phyloP scores from a whole-genome alignment of 2,113 vertebrate species.

The Grallaria varia region DNA sequence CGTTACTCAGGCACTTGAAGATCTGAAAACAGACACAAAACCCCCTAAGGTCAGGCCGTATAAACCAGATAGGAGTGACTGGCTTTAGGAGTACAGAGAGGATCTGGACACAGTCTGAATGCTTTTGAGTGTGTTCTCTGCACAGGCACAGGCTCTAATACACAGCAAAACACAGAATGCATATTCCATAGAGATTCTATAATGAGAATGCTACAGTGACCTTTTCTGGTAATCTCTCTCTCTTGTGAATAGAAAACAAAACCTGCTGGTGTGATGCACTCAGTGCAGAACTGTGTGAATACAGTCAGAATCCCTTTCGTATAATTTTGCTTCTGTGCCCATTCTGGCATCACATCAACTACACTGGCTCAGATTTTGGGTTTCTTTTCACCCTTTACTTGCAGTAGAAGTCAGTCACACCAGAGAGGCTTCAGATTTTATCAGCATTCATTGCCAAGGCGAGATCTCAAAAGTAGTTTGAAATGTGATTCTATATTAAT shows the following conservation, averaged over 20 bases:
- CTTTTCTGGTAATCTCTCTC: not conserved
- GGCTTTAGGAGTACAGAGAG: not conserved
- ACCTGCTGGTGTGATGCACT: not conserved
- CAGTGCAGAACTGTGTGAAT: not conserved
- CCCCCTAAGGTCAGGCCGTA: not conserved
- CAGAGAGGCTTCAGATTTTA: not conserved
- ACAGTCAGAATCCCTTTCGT: not conserved
- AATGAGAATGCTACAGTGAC: not conserved
- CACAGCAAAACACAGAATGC: accelerated
- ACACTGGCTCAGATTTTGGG: accelerated
- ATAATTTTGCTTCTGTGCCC: not conserved
- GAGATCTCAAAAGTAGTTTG: not conserved
- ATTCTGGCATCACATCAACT: not conserved
- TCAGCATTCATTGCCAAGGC: not conserved
- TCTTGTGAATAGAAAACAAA: not conserved
- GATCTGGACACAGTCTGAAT: not conserved
- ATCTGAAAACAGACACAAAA: not conserved
- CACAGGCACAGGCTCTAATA: not conserved
- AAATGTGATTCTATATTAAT: not conserved
- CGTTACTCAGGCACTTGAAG: not conserved
- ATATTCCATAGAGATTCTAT: not conserved
- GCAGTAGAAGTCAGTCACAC: not conserved
- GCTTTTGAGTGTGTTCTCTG: not conserved
- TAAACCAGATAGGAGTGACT: not conserved
- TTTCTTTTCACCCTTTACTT: not conserved